Percentiles rank a stretch among this genome's conserved stretches.
phyloP scores from a whole-genome alignment of 2,797 vertebrate genomes.

The Urophycis tenuis region DNA sequence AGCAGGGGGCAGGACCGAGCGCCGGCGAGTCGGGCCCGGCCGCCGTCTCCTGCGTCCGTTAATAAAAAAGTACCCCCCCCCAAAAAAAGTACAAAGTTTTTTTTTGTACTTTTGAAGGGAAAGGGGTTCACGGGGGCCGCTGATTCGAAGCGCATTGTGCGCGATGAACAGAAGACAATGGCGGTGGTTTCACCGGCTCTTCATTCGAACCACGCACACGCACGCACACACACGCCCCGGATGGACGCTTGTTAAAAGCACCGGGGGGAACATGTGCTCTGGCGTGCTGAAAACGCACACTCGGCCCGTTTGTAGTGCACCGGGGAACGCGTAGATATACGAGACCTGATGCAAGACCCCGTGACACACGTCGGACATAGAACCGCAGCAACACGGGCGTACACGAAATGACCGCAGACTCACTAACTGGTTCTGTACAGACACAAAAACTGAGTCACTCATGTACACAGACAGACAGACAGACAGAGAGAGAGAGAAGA shows the following conservation, averaged over 20 bases:
- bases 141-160: not conserved
- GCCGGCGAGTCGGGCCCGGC: conserved; percentile 39
- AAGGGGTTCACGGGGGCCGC: not conserved
- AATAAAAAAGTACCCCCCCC: too few relatives aligned
- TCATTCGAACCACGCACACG: not conserved
- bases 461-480: conserved; percentile 2
- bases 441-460: conserved; percentile 2
- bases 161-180: not conserved
- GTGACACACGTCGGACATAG: too few relatives aligned
- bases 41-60: conserved; percentile 45
- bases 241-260: not conserved
- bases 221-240: not conserved
- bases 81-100: not conserved
- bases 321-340: not conserved
- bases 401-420: not conserved
- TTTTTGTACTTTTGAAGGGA: not conserved
- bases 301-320: not conserved
- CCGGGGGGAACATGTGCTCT: not conserved
- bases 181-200: not conserved
- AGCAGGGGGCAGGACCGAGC: conserved; percentile 65
- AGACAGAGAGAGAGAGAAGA: not conserved
- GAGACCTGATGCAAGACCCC: not conserved
- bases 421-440: not conserved
- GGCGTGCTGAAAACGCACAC: not conserved
- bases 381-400: too few relatives aligned